phyloP scores from a whole-genome alignment of 2,888 invertebrate species.

The Tiliacea citrago region DNA sequence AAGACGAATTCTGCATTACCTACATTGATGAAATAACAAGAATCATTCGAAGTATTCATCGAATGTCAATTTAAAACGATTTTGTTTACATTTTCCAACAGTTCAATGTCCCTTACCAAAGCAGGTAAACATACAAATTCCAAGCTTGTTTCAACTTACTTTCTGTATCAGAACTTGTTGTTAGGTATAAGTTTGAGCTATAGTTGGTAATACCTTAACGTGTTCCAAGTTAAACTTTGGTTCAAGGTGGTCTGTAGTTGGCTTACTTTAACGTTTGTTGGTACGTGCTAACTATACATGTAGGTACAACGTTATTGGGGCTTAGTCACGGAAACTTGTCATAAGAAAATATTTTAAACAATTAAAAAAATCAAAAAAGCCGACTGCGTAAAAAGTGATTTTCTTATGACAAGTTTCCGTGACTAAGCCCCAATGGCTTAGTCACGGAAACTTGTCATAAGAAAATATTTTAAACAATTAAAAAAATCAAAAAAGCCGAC shows the following conservation, averaged over 20 bases:
- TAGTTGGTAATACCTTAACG: conserved; percentile 16
- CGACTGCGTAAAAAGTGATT: too few relatives aligned
- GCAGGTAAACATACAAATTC: conserved; percentile 25
- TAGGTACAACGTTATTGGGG: conserved; percentile 3
- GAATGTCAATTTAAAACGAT: background rate
- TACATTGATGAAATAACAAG: background rate
- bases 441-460: conserved; percentile 3
- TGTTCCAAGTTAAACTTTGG: conserved; percentile 35
- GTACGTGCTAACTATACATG: conserved; percentile 3
- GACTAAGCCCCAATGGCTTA: too few relatives aligned
- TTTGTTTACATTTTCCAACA: background rate
- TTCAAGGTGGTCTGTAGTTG: conserved; percentile 31
- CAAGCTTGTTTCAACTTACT: conserved; percentile 14
- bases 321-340: conserved; percentile 5
- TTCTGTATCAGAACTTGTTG: conserved; percentile 25
- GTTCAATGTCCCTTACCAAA: background rate
- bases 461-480: too few relatives aligned
- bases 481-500: too few relatives aligned
- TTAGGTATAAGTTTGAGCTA: conserved; percentile 31
- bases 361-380: too few relatives aligned
- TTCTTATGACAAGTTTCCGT: too few relatives aligned
- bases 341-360: background rate
- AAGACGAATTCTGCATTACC: too few relatives aligned
- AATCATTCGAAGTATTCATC: background rate
- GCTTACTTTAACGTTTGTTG: conserved; percentile 5